These are phyloP conservation scores for Deroplatys truncata DNA, from an alignment of 2,888 invertebrate species.

Conservation along the genomic window DNA sequence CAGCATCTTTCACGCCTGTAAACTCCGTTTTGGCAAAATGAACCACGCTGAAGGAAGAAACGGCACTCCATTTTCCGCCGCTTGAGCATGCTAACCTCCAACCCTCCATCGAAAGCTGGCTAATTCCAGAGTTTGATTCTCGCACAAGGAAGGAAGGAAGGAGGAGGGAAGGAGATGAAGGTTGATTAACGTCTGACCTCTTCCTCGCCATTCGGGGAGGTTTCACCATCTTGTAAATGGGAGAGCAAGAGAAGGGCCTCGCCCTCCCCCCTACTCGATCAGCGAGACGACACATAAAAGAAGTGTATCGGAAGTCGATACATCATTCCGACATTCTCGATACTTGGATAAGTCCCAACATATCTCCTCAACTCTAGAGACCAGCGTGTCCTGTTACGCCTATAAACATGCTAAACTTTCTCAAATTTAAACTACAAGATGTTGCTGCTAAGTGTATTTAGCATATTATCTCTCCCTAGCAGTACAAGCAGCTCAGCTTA, in stretches of 20 bases:
- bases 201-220: background rate
- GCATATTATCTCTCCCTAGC: too few relatives aligned
- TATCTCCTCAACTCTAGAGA: background rate
- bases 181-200: background rate
- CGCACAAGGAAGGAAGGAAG: background rate
- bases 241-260: too few relatives aligned
- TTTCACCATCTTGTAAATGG: background rate
- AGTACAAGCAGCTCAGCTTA: too few relatives aligned
- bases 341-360: background rate
- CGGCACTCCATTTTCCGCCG: background rate
- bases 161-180: background rate
- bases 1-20: too few relatives aligned
- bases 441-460: too few relatives aligned
- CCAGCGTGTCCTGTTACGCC: too few relatives aligned
- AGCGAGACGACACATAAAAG: background rate
- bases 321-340: constrained; percentile 1
- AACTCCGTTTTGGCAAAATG: background rate
- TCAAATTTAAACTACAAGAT: too few relatives aligned
- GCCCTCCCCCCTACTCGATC: background rate
- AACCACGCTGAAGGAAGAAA: background rate
- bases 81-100: background rate
- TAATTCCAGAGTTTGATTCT: background rate
- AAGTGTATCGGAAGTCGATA: constrained; percentile 11
- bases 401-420: too few relatives aligned
- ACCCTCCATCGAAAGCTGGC: background rate